Evolutionary conservation across 2,888 invertebrate species (phyloP).

Genomic region (Syrphus vitripennis): DNA sequence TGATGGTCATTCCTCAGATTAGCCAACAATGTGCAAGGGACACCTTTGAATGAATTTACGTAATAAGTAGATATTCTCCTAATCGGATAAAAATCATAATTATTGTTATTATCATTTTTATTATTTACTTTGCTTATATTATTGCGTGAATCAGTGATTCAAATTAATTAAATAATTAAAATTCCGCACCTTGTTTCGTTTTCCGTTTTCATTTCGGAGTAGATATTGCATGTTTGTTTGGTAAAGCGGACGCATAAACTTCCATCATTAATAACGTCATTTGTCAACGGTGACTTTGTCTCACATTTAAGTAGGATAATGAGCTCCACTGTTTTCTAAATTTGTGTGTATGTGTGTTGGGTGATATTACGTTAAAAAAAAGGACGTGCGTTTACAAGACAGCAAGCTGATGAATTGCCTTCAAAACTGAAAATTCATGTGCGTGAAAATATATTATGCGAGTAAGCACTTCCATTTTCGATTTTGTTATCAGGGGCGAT

Average conservation of each 20-base stretch:
- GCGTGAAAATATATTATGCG: no score
- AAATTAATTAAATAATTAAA: conserved; percentile 71
- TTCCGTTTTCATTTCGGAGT: neutral
- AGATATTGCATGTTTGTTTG: conserved; percentile 12
- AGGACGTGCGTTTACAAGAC: conserved; percentile 20
- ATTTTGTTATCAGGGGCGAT: no score
- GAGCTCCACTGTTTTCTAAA: conserved; percentile 48
- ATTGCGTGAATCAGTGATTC: conserved; percentile 70
- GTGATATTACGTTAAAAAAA: conserved; percentile 12
- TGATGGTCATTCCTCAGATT: conserved; percentile 28
- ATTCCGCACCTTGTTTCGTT: conserved; percentile 64
- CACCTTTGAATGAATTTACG: neutral
- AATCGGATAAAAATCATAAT: conserved; percentile 81
- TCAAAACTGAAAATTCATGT: conserved; percentile 41
- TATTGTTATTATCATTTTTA: conserved; percentile 81
- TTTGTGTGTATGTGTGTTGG: neutral
- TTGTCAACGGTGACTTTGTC: conserved; percentile 68
- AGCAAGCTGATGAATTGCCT: conserved; percentile 48
- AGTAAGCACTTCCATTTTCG: no score
- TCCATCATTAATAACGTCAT: conserved; percentile 70
- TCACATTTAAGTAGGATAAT: conserved; percentile 68
- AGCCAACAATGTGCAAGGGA: conserved; percentile 16
- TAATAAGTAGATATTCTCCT: conserved; percentile 63
- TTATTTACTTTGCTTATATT: conserved; percentile 73
- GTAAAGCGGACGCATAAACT: conserved; percentile 52